These are phyloP conservation scores for Forbesichthys papilliferus DNA, from an alignment of 2,113 vertebrate species.

Conservation along the genomic window DNA sequence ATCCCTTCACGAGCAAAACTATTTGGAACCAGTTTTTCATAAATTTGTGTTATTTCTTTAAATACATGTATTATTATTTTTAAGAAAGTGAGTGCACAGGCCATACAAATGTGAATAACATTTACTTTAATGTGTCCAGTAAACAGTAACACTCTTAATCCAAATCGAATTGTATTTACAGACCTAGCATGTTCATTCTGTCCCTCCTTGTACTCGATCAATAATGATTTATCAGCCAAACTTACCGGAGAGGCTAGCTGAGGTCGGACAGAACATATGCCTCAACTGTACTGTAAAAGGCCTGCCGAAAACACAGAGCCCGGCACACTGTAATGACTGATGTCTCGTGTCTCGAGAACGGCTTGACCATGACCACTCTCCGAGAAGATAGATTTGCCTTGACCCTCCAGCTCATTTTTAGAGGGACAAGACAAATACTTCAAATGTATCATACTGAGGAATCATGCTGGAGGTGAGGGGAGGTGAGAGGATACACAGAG, in stretches of 20 bases:
- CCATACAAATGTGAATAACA: too few relatives aligned
- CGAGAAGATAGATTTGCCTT: conserved; percentile 59
- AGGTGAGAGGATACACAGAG: conserved; percentile 57
- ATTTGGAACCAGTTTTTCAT: too few relatives aligned
- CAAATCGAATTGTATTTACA: too few relatives aligned
- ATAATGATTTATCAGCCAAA: not conserved
- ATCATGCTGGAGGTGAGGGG: conserved; percentile 61
- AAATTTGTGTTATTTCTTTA: too few relatives aligned
- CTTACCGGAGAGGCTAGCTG: not conserved
- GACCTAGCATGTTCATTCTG: too few relatives aligned
- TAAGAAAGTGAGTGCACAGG: too few relatives aligned
- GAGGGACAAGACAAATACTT: conserved; percentile 66
- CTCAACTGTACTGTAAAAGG: conserved; percentile 2
- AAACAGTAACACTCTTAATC: too few relatives aligned
- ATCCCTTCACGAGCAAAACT: too few relatives aligned
- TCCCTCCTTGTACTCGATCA: not conserved
- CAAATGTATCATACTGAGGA: conserved; percentile 56
- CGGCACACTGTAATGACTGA: conserved; percentile 44
- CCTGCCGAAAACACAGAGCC: conserved; percentile 19
- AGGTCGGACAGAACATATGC: conserved; percentile 12
- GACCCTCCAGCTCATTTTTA: conserved; percentile 64
- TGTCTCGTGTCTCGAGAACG: conserved; percentile 44
- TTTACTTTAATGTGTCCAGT: too few relatives aligned
- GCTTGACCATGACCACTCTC: conserved; percentile 61
- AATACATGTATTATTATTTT: too few relatives aligned